Conservation (phyloP, 1,140 invertebrate genomes). For the Drosophila erecta region DNA sequence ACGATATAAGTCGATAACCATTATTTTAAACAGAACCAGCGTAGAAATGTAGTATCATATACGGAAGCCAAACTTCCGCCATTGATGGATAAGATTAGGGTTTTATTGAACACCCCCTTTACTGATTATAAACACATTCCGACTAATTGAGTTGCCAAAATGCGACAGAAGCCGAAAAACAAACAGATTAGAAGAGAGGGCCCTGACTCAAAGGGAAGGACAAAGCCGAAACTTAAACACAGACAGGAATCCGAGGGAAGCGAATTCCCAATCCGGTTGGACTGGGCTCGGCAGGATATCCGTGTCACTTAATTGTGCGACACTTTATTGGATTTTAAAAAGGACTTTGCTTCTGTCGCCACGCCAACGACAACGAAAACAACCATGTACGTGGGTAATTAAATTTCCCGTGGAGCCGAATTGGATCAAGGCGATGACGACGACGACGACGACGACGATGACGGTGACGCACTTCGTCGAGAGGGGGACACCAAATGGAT, state of each 20-base stretch:
- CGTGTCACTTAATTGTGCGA: conserved; percentile 77
- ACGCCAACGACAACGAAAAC: conserved; percentile 41
- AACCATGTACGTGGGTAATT: conserved; percentile 59
- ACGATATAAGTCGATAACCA: too few relatives aligned
- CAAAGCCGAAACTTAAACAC: conserved; percentile 41
- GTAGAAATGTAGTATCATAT: too few relatives aligned
- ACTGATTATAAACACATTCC: conserved; percentile 49
- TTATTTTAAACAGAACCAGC: too few relatives aligned
- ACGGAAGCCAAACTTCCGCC: not conserved
- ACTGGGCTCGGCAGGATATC: conserved; percentile 64
- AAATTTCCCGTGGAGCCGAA: conserved; percentile 77
- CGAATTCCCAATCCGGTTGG: conserved; percentile 41
- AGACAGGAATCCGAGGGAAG: conserved; percentile 11
- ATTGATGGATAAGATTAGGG: not conserved
- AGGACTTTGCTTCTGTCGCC: conserved; percentile 49
- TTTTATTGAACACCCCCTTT: conserved; percentile 1
- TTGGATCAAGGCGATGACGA: conserved; percentile 47
- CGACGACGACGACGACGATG: conserved; percentile 54
- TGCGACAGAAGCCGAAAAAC: conserved; percentile 45
- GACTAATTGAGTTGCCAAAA: conserved; percentile 62
- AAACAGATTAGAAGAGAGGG: conserved; percentile 34
- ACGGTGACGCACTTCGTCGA: conserved; percentile 47
- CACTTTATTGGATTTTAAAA: conserved; percentile 83
- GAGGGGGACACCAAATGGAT: conserved; percentile 47
- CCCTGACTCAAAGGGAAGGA: conserved; percentile 13